Evolutionary conservation across 2,797 vertebrate species (phyloP).

Genomic region (Sebastes flavidus): DNA sequence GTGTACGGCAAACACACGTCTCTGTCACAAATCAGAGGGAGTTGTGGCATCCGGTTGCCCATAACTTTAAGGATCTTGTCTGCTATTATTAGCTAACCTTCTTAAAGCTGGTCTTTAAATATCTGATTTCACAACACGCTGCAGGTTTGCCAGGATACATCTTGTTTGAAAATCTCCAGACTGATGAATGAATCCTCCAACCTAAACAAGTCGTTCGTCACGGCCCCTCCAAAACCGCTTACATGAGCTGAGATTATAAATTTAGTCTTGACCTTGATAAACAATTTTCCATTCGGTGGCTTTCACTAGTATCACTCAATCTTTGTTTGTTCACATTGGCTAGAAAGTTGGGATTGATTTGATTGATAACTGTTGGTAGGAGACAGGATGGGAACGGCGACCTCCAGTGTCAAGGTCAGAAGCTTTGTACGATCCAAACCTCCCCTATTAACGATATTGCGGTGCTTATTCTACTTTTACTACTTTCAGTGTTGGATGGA

Average conservation of each 20-base stretch:
- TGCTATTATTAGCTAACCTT: not conserved
- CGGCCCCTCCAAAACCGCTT: not conserved
- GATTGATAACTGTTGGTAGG: not conserved
- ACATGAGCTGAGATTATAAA: not conserved
- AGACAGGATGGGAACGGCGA: not conserved
- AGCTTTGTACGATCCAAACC: no score
- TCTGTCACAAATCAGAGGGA: not conserved
- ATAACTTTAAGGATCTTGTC: not conserved
- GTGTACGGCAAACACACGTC: not conserved
- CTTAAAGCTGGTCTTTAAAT: not conserved
- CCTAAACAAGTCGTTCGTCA: not conserved
- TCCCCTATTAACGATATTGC: not conserved
- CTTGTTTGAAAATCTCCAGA: not conserved
- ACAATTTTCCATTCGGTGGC: not conserved
- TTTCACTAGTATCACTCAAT: not conserved
- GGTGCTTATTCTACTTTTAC: not conserved
- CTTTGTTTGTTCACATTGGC: not conserved
- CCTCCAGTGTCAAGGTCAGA: not conserved
- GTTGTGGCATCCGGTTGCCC: not conserved
- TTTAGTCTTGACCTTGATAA: not conserved
- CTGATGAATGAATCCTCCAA: not conserved
- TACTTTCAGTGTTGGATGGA: not conserved
- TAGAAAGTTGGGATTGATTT: not conserved
- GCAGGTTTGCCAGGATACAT: not conserved
- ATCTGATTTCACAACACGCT: not conserved